A percentile compares a stretch with the other conserved stretches of the same genome.
phyloP scores from a whole-genome alignment of 1,140 invertebrate genomes.

The Drosophila nasuta region DNA sequence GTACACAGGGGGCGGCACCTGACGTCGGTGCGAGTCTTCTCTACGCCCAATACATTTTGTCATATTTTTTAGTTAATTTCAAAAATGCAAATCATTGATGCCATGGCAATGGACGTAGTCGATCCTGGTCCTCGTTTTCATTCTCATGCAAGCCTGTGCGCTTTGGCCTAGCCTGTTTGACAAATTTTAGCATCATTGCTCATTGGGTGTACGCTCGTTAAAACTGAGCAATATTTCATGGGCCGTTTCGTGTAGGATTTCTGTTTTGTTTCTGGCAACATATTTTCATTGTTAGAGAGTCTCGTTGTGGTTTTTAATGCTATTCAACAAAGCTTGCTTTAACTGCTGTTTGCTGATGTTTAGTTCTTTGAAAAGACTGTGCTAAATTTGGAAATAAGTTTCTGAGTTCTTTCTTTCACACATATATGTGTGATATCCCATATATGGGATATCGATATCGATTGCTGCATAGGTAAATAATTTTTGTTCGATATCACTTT shows the following conservation, averaged over 20 bases:
- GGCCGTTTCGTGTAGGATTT: conserved; percentile 39
- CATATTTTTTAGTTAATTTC: conserved; percentile 83
- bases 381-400: conserved; percentile 7
- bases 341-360: conserved; percentile 23
- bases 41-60: conserved; percentile 52
- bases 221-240: conserved; percentile 71
- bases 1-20: conserved; percentile 40
- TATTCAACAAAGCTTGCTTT: not conserved
- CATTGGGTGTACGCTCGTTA: conserved; percentile 54
- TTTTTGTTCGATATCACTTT: too few relatives aligned
- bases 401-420: too few relatives aligned
- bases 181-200: conserved; percentile 65
- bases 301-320: conserved; percentile 29
- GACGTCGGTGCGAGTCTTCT: not conserved
- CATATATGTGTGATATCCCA: too few relatives aligned
- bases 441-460: too few relatives aligned
- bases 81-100: conserved; percentile 80
- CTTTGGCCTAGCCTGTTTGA: conserved; percentile 59
- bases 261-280: conserved; percentile 38
- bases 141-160: not conserved
- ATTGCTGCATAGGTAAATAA: too few relatives aligned
- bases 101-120: not conserved
- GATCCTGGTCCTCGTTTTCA: not conserved
- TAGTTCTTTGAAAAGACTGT: conserved; percentile 20
- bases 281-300: conserved; percentile 17